Evolutionary conservation across 2,888 invertebrate genomes (phyloP).

Genomic region (Liodrosophila aerea): DNA sequence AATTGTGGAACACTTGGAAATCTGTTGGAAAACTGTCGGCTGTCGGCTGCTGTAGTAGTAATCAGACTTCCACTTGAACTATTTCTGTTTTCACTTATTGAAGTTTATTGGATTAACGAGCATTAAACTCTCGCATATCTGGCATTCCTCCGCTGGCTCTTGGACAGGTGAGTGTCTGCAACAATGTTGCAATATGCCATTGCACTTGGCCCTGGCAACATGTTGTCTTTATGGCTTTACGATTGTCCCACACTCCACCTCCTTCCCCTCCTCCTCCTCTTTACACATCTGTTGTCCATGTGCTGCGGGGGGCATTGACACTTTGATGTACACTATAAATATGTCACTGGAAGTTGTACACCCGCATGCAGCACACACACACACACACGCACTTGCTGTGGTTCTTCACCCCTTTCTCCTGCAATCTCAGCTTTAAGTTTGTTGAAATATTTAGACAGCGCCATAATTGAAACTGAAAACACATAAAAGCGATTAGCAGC

Average conservation of each 20-base stretch:
- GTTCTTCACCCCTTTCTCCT: constrained; percentile 9
- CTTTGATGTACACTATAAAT: constrained; percentile 34
- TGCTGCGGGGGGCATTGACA: constrained; percentile 37
- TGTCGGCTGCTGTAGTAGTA: constrained; percentile 29
- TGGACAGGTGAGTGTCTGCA: constrained; percentile 45
- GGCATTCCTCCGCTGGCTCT: constrained; percentile 23
- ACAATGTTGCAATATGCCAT: constrained; percentile 37
- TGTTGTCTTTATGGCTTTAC: constrained; percentile 16
- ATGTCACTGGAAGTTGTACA: constrained; percentile 43
- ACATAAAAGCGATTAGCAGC: constrained; percentile 9
- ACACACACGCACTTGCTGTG: not conserved
- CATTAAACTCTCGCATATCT: constrained; percentile 41
- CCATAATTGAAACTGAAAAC: constrained; percentile 8
- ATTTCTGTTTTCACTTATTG: constrained; percentile 69
- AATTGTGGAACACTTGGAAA: constrained; percentile 1
- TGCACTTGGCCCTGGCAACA: constrained; percentile 54
- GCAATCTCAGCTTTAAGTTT: constrained; percentile 14
- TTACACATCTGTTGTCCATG: constrained; percentile 33
- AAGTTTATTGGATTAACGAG: constrained; percentile 60
- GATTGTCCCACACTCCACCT: not conserved
- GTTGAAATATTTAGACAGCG: constrained; percentile 11
- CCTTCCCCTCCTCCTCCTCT: constrained; percentile 10
- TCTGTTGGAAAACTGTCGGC: constrained; percentile 10
- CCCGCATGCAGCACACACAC: constrained; percentile 35
- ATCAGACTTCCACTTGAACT: constrained; percentile 77